Percentiles rank a stretch among this genome's conserved stretches.
Conservation (phyloP, 1,140 invertebrate genomes). For the Heliconius congener region DNA sequence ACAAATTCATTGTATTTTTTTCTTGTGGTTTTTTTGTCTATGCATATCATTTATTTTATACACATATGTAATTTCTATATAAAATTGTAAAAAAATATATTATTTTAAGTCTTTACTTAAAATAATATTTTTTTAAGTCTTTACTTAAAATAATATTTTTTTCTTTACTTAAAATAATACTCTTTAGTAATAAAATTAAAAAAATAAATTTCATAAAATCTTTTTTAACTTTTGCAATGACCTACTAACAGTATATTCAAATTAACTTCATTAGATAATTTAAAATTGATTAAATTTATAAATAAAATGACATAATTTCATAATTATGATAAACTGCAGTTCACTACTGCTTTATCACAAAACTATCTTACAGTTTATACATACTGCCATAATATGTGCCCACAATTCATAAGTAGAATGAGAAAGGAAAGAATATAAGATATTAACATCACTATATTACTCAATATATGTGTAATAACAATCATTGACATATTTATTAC, state of each 20-base stretch:
- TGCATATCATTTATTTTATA: too few relatives aligned
- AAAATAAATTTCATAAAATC: too few relatives aligned
- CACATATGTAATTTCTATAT: too few relatives aligned
- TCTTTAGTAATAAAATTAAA: too few relatives aligned
- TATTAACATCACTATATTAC: too few relatives aligned
- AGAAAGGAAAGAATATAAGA: neutral
- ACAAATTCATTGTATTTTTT: neutral
- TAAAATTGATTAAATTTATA: neutral
- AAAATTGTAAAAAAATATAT: too few relatives aligned
- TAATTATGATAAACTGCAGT: neutral
- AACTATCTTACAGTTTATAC: neutral
- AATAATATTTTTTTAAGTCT: too few relatives aligned
- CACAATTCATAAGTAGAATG: neutral
- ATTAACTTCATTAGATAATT: neutral
- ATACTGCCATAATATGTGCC: neutral
- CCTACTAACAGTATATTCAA: neutral
- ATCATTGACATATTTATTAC: constrained; percentile 42
- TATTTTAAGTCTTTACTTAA: too few relatives aligned
- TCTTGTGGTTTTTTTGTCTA: neutral
- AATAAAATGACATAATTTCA: neutral
- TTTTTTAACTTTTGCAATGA: neutral
- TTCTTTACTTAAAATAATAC: too few relatives aligned
- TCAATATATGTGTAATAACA: too few relatives aligned
- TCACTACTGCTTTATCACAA: neutral
- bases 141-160: too few relatives aligned